Conservation (phyloP, 2,888 invertebrate species). For the Phasia obesa region DNA sequence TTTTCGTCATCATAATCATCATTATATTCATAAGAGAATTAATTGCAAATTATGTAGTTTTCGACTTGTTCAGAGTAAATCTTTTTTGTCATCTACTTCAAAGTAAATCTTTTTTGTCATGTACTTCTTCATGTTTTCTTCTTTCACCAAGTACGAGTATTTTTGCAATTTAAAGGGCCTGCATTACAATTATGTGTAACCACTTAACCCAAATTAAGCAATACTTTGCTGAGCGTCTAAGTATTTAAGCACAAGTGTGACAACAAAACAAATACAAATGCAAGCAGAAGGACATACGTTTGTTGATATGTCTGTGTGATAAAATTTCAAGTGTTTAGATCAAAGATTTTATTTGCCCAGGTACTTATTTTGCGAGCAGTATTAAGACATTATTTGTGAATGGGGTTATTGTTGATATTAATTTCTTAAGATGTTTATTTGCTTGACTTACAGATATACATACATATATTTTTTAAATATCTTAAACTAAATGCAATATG, state of each 20-base stretch:
- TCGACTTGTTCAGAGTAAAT: conserved; percentile 15
- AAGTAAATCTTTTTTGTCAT: conserved; percentile 11
- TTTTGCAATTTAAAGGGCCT: conserved; percentile 29
- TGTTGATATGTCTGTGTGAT: conserved; percentile 6
- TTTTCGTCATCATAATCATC: conserved; percentile 31
- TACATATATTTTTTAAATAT: too few species aligned
- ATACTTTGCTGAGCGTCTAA: conserved; percentile 1
- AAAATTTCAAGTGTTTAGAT: conserved; percentile 37
- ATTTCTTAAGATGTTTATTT: conserved; percentile 16
- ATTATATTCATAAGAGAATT: conserved; percentile 35
- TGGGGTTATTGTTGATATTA: neutral
- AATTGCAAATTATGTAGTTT: conserved; percentile 56
- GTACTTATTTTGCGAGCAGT: conserved; percentile 14
- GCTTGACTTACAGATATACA: neutral
- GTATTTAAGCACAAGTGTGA: conserved; percentile 8
- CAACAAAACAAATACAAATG: conserved; percentile 5
- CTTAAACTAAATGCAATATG: too few species aligned
- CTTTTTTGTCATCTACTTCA: conserved; percentile 9
- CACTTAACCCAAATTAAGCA: conserved; percentile 53
- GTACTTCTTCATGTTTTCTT: conserved; percentile 6
- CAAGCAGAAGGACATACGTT: neutral
- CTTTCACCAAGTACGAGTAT: conserved; percentile 3
- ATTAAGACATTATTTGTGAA: conserved; percentile 3
- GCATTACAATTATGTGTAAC: conserved; percentile 16
- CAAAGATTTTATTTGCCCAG: conserved; percentile 30